These are phyloP conservation scores for Neolamprologus tretocephalus DNA, from an alignment of 2,113 vertebrate genomes.

Conservation along the genomic window DNA sequence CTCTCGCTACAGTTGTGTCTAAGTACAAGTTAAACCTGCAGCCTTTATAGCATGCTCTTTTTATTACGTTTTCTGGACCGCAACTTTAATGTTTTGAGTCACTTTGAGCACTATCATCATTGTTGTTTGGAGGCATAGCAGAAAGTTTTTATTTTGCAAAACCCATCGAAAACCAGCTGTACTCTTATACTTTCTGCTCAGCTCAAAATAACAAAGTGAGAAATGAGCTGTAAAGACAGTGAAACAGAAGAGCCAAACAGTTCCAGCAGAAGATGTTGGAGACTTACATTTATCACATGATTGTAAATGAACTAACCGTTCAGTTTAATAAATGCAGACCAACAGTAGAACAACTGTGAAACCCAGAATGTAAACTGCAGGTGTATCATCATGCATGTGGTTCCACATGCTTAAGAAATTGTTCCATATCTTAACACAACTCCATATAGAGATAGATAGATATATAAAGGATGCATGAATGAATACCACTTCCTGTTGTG, in stretches of 20 bases:
- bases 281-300: not conserved
- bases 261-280: fast-evolving
- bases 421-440: not conserved
- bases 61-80: not conserved
- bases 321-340: not conserved
- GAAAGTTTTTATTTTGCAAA: not conserved
- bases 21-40: not conserved
- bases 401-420: not conserved
- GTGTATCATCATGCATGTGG: not conserved
- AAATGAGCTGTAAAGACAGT: not conserved
- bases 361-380: not conserved
- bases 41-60: not conserved
- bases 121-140: not conserved
- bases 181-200: not conserved
- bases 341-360: not conserved
- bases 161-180: not conserved
- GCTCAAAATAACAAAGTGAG: not conserved
- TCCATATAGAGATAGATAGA: not conserved
- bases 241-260: not conserved
- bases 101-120: not conserved
- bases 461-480: not conserved
- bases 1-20: not conserved
- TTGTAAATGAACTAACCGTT: not conserved
- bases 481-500: not conserved
- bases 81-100: not conserved